Base-by-base conservation (phyloP, 1,140 invertebrate genomes). In the Platorchestia sp. region DNA sequence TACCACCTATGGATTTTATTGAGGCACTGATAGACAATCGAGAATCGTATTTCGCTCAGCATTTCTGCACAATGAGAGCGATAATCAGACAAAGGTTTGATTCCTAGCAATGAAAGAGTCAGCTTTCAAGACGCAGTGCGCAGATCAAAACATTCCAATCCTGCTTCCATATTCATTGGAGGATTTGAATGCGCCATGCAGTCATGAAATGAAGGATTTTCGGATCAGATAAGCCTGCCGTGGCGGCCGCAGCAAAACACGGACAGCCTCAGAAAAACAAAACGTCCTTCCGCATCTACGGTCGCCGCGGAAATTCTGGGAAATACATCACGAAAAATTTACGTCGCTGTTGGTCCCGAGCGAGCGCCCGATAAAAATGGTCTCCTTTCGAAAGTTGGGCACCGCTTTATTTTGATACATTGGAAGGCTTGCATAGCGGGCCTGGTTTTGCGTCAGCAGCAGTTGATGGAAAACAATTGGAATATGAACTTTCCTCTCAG, bases 401-500 rank as follows among this genome's bases (percentile, higher is more conserved):
- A 27, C 59, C 59, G 59, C 59, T 75, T 75, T 75, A 75, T 75
- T 75, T 75, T 75, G 59, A 75, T 75, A 75, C 59, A 75, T 75
- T 75, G 59, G 59, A 75, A 75, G 59, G 59, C 59, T 75, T 75
- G 59, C 7, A 75, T 27, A 10, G 27, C 59, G 1, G 59, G 14
- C 59, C 47, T 10, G 6, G 47, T 10, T 75, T 10, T 36, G 1
- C 14, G 27, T 1, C 59, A 1, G 14, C 7, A 3, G 59, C 14
- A 75, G 59, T 51, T 51, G 47, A 51, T 19, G 27, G 59, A 75
- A 75, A 75, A 75, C 59, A 75, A 75, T 75, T 75, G 59, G 10
- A 75, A 1, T 36, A 36, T 36, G 59, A 75, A 27, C 59, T 75
- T 36, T 75, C 59, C 14, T 36, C 14, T 75, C 27, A 36, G 27